Evolutionary conservation across 2,888 invertebrate genomes (phyloP).

Genomic region (Rhogogaster chlorosoma): DNA sequence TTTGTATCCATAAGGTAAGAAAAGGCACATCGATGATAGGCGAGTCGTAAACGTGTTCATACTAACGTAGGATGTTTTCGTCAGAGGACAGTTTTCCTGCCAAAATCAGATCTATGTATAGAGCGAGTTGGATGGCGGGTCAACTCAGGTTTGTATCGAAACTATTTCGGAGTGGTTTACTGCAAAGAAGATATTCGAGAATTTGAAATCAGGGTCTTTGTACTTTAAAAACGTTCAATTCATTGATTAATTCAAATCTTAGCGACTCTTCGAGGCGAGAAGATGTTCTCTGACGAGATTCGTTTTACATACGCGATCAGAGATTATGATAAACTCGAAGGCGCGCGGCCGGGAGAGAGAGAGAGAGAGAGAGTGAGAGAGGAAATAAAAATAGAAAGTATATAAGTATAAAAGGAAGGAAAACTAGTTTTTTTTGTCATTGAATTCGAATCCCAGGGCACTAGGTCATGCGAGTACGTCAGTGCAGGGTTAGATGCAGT

Average conservation of each 20-base stretch:
- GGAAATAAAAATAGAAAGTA: neutral
- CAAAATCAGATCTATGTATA: conserved; percentile 45
- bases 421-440: neutral
- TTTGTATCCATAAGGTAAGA: neutral
- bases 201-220: neutral
- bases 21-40: neutral
- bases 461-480: conserved; percentile 18
- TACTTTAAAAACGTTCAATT: neutral
- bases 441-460: conserved; percentile 13
- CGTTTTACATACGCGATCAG: neutral
- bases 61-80: conserved; percentile 21
- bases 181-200: neutral
- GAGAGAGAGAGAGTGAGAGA: neutral
- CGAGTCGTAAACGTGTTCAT: neutral
- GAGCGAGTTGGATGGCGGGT: conserved; percentile 21
- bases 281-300: neutral
- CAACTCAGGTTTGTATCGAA: conserved; percentile 15
- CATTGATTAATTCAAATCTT: neutral
- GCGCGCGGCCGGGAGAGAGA: neutral
- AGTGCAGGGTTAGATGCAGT: conserved; percentile 21
- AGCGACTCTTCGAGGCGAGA: neutral
- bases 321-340: neutral
- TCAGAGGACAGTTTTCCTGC: conserved; percentile 30
- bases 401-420: neutral
- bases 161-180: neutral